These are phyloP conservation scores for Mastacembelus armatus DNA, from an alignment of 2,797 vertebrate species.

Conservation along the genomic window DNA sequence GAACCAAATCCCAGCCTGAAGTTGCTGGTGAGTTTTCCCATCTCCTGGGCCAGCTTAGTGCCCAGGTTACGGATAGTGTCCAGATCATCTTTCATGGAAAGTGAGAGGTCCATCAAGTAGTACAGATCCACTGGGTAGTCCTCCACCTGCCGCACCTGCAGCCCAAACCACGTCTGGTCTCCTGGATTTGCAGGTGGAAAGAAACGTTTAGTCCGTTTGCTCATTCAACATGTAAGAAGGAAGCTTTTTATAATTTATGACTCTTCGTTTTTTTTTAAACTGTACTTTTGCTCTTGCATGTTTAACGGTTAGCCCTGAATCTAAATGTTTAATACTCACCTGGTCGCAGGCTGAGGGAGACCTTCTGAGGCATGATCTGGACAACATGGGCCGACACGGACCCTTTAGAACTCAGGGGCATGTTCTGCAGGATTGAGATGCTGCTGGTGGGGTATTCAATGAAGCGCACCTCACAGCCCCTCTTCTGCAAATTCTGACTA, in stretches of 20 bases:
- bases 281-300: too few relatives aligned
- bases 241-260: too few relatives aligned
- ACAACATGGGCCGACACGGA: slow-evolving; percentile 85
- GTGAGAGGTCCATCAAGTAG: slow-evolving; percentile 98
- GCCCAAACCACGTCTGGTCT: slow-evolving; percentile 86
- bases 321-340: slow-evolving; percentile 73
- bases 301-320: too few relatives aligned
- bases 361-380: slow-evolving; percentile 92
- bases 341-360: slow-evolving; percentile 90
- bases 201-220: not conserved
- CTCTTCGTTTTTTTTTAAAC: not conserved
- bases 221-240: not conserved
- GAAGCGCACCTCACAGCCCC: slow-evolving; percentile 84
- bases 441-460: slow-evolving; percentile 89
- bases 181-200: slow-evolving; percentile 75
- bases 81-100: slow-evolving; percentile 98
- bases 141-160: slow-evolving; percentile 97
- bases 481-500: slow-evolving; percentile 85
- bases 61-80: slow-evolving; percentile 94
- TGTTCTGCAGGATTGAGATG: slow-evolving; percentile 75
- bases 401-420: slow-evolving; percentile 90
- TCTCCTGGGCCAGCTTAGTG: slow-evolving; percentile 94
- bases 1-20: slow-evolving; percentile 97
- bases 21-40: slow-evolving; percentile 98
- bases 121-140: slow-evolving; percentile 98